Conservation (phyloP, 2,113 vertebrate species). For the Myxocyprinus asiaticus region DNA sequence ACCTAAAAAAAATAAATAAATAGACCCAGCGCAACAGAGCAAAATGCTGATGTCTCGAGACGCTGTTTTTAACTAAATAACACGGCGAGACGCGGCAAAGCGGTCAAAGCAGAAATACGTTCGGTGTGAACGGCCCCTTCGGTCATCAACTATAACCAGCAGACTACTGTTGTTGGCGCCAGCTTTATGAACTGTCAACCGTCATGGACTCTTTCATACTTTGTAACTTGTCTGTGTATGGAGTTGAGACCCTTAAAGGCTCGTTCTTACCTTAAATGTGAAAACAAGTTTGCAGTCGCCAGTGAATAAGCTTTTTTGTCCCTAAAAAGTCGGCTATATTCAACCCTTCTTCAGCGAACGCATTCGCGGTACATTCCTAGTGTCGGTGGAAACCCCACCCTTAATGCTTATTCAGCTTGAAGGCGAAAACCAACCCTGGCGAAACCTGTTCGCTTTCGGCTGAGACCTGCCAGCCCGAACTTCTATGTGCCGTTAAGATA, state of each 20-base stretch:
- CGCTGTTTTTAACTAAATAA: too few species aligned
- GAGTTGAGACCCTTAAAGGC: background rate
- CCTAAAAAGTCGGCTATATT: slow-evolving; percentile 27
- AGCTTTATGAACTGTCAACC: slow-evolving; percentile 1
- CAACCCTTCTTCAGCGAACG: slow-evolving; percentile 30
- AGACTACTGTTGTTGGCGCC: background rate
- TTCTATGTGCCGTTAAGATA: slow-evolving; percentile 14
- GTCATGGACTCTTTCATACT: background rate
- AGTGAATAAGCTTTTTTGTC: slow-evolving; percentile 8
- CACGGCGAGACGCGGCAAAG: too few species aligned
- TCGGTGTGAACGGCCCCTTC: too few species aligned
- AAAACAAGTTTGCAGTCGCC: slow-evolving; percentile 4
- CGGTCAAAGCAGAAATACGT: too few species aligned
- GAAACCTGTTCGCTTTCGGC: slow-evolving; percentile 52
- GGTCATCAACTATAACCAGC: background rate
- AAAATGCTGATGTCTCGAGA: too few species aligned
- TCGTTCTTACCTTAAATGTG: slow-evolving; percentile 52
- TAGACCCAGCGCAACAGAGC: too few species aligned
- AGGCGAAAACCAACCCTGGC: slow-evolving; percentile 49
- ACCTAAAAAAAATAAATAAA: too few species aligned
- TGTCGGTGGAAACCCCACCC: slow-evolving; percentile 52
- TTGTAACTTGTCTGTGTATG: background rate
- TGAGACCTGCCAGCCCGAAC: slow-evolving; percentile 27
- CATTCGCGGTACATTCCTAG: slow-evolving; percentile 53
- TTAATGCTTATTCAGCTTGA: slow-evolving; percentile 33